A percentile compares a stretch with the other conserved stretches of the same genome.
phyloP scores from a whole-genome alignment of 2,113 vertebrate genomes.

The Silurus glanis region DNA sequence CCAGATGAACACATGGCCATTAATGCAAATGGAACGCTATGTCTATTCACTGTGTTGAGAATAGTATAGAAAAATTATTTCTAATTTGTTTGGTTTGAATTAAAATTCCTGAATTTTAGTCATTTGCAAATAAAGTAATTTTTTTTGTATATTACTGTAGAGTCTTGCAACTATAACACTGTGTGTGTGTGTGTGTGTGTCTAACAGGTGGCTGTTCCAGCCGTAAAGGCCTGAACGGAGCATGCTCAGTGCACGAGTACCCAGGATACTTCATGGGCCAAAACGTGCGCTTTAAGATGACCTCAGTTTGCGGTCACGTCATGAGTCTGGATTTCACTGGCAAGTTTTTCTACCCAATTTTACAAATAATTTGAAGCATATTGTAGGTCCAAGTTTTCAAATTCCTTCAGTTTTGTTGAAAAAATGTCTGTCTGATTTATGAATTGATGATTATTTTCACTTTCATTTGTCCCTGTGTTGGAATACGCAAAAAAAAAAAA shows the following conservation, averaged over 20 bases:
- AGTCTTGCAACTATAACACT: background rate
- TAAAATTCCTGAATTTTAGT: background rate
- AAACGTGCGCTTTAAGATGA: constrained; percentile 89
- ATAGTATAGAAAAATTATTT: background rate
- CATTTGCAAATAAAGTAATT: background rate
- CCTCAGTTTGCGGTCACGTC: constrained; percentile 94
- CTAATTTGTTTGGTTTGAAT: background rate
- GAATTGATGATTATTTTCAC: background rate
- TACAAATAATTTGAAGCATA: background rate
- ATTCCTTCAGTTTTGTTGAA: background rate
- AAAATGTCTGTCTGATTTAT: background rate
- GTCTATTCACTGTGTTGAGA: background rate
- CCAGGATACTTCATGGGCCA: constrained; percentile 83
- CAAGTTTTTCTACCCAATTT: constrained; percentile 55
- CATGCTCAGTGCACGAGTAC: constrained; percentile 91
- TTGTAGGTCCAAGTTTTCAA: background rate
- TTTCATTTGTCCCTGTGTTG: no score
- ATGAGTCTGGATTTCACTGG: constrained; percentile 98
- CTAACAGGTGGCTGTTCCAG: constrained; percentile 81
- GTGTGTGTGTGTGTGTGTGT: background rate
- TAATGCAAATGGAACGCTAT: background rate
- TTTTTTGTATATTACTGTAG: background rate
- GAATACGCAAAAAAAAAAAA: no score
- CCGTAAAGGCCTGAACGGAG: constrained; percentile 90
- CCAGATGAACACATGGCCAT: no score